A percentile compares a stretch with the other conserved stretches of the same genome.
These are phyloP conservation scores for Ichneumoninae sp. DNA, from an alignment of 2,888 invertebrate species.

Conservation along the genomic window DNA sequence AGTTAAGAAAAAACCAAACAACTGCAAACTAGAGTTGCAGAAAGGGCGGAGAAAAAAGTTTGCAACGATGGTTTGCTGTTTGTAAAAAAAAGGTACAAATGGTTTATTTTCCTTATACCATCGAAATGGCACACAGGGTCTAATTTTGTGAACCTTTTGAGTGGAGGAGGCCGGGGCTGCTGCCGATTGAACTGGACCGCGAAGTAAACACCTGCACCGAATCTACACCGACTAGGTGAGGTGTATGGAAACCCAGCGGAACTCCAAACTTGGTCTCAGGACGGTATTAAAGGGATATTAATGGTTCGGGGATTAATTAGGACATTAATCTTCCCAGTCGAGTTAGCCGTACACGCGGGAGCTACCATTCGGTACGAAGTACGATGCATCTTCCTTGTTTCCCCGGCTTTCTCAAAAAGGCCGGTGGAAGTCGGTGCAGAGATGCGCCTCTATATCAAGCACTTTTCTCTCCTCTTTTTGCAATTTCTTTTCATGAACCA, in stretches of 20 bases:
- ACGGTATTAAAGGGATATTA: constrained; percentile 71
- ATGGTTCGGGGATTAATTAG: constrained; percentile 72
- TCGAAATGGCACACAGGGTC: constrained; percentile 45
- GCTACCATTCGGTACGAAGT: constrained; percentile 28
- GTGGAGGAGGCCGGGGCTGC: constrained; percentile 33
- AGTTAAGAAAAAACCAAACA: too few species aligned
- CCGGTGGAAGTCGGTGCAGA: neutral
- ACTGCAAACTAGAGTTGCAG: too few species aligned
- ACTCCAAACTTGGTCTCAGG: constrained; percentile 68
- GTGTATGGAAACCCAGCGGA: constrained; percentile 46
- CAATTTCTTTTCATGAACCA: neutral
- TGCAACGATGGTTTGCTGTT: constrained; percentile 61
- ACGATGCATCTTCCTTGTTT: constrained; percentile 26
- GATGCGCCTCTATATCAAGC: neutral
- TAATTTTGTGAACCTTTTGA: constrained; percentile 42
- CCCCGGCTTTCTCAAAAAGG: neutral
- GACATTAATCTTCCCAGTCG: constrained; percentile 63
- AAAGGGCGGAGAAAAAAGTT: constrained; percentile 33
- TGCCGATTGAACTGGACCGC: neutral
- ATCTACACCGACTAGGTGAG: constrained; percentile 9
- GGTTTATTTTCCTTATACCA: constrained; percentile 66
- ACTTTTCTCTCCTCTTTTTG: neutral
- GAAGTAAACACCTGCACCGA: constrained; percentile 5
- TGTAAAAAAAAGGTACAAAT: constrained; percentile 63
- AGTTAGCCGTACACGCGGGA: constrained; percentile 30